phyloP scores from a whole-genome alignment of 1,140 invertebrate genomes.

The Heliconius nattereri region DNA sequence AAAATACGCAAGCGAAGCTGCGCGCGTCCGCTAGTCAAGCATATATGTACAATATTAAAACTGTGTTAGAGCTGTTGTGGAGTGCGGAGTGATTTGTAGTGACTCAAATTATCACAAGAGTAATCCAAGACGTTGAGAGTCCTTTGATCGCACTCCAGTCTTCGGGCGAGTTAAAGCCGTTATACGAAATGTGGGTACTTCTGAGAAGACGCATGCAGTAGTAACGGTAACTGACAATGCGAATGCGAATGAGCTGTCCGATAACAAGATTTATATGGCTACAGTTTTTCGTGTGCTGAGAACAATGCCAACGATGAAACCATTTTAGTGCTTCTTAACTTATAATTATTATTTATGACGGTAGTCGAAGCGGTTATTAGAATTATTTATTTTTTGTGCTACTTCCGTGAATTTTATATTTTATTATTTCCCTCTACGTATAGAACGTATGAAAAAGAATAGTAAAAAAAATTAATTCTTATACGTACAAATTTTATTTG shows the following conservation, averaged over 20 bases:
- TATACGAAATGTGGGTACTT: slow-evolving; percentile 22
- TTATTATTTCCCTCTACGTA: background rate
- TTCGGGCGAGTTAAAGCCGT: slow-evolving; percentile 19
- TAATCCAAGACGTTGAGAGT: slow-evolving; percentile 25
- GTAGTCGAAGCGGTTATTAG: background rate
- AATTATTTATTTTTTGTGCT: background rate
- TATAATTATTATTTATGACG: background rate
- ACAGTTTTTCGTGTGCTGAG: slow-evolving; percentile 7
- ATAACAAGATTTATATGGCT: slow-evolving; percentile 13
- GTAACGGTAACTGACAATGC: slow-evolving; percentile 25
- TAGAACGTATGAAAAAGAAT: background rate
- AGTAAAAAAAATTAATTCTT: background rate
- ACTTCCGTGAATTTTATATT: background rate
- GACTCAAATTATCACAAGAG: slow-evolving; percentile 13
- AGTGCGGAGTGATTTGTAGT: background rate
- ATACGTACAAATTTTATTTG: background rate
- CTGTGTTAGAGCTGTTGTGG: background rate
- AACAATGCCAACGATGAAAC: slow-evolving; percentile 16
- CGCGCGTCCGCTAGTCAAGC: no score
- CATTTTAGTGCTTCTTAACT: background rate
- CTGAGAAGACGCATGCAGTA: slow-evolving; percentile 36
- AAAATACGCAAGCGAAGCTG: no score
- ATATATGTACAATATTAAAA: background rate
- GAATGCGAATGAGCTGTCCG: slow-evolving; percentile 22
- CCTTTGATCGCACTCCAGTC: slow-evolving; percentile 36